Evolutionary conservation across 2,113 vertebrate species (phyloP).

Genomic region (Brachirus orientalis): DNA sequence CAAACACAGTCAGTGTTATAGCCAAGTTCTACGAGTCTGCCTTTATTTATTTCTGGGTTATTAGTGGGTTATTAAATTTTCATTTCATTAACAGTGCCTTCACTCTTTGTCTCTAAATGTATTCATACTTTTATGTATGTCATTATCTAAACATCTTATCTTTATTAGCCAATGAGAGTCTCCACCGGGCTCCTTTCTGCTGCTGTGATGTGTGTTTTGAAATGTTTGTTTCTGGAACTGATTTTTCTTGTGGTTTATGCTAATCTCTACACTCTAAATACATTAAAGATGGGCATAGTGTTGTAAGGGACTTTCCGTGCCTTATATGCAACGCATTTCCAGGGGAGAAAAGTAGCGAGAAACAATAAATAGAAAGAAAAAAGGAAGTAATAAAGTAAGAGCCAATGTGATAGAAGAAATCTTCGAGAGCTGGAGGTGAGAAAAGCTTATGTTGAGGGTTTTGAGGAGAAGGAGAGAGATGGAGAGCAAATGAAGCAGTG

Average conservation of each 20-base stretch:
- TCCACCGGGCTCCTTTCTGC: conserved; percentile 26
- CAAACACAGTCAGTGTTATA: conserved; percentile 36
- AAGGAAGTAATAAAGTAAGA: conserved; percentile 1
- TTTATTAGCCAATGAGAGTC: conserved; percentile 36
- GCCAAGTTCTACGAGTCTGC: conserved; percentile 56
- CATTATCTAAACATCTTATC: conserved; percentile 57
- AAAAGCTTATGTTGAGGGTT: conserved; percentile 50
- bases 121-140: conserved; percentile 38
- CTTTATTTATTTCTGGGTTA: conserved; percentile 61
- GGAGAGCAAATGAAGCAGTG: conserved; percentile 62
- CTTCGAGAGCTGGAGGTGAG: conserved; percentile 58
- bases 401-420: conserved; percentile 3
- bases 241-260: conserved; percentile 1
- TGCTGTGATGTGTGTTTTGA: conserved; percentile 19
- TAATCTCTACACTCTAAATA: conserved; percentile 11
- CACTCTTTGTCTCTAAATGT: conserved; percentile 37
- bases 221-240: conserved; percentile 15
- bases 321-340: background rate
- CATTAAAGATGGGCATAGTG: conserved; percentile 1
- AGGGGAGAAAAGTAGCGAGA: conserved; percentile 15
- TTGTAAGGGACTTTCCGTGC: conserved; percentile 6
- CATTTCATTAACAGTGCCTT: conserved; percentile 41
- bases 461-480: conserved; percentile 50
- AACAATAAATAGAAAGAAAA: background rate
- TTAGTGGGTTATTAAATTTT: conserved; percentile 53